Conservation (phyloP, 2,888 invertebrate species). For the Leucania comma region DNA sequence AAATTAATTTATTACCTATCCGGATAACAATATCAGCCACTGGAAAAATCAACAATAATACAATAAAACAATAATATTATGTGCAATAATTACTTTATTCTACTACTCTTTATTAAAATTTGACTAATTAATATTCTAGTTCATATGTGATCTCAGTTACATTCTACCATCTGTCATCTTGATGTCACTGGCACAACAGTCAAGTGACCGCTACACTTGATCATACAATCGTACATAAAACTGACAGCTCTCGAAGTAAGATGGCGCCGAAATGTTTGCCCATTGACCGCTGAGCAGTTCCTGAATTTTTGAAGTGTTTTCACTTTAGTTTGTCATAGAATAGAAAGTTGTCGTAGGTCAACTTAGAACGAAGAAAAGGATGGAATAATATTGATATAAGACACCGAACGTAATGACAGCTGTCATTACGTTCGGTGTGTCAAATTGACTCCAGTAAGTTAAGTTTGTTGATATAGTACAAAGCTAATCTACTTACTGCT, state of each 20-base stretch:
- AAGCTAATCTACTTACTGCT: too few species aligned
- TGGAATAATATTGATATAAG: neutral
- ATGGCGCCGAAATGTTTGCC: conserved; percentile 33
- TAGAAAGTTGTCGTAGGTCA: neutral
- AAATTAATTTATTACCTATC: too few species aligned
- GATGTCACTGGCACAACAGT: conserved; percentile 41
- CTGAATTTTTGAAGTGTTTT: conserved; percentile 41
- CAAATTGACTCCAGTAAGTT: too few species aligned
- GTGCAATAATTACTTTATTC: neutral
- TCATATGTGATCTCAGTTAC: conserved; percentile 27
- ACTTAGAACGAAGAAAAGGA: neutral
- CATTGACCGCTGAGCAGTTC: conserved; percentile 25
- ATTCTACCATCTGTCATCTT: conserved; percentile 35
- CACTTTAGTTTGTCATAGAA: conserved; percentile 16
- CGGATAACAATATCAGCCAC: too few species aligned
- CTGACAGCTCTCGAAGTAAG: conserved; percentile 27
- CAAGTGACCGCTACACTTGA: conserved; percentile 22
- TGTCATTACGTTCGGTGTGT: too few species aligned
- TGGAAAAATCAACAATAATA: too few species aligned
- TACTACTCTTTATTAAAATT: conserved; percentile 5
- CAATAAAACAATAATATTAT: too few species aligned
- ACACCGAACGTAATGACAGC: neutral
- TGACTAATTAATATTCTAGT: conserved; percentile 15
- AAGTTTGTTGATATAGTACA: too few species aligned
- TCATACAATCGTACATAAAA: conserved; percentile 27